Percentiles rank a stretch among this genome's conserved stretches.
Conservation (phyloP, 2,113 vertebrate genomes). For the Malaclemys terrapin region DNA sequence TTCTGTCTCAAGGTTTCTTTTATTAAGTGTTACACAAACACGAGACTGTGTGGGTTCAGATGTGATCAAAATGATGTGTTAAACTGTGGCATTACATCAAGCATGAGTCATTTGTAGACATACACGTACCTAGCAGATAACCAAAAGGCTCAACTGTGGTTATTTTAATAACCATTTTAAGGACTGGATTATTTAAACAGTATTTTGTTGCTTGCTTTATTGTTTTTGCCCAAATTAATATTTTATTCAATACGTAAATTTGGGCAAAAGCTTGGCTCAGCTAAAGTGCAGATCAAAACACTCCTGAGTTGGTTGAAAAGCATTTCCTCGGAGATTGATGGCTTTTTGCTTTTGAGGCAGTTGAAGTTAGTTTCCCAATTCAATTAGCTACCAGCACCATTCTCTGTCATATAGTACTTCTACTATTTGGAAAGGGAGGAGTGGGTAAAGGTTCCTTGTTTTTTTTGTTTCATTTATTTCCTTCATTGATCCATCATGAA, state of each 20-base stretch:
- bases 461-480: background rate
- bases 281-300: background rate
- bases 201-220: background rate
- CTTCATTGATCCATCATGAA: background rate
- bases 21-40: background rate
- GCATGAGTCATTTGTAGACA: background rate
- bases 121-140: background rate
- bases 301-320: background rate
- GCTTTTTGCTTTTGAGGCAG: background rate
- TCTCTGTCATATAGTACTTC: background rate
- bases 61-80: background rate
- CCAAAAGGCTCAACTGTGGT: background rate
- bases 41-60: background rate
- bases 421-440: background rate
- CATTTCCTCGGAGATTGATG: background rate
- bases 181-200: background rate
- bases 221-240: background rate
- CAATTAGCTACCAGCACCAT: background rate
- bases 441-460: background rate
- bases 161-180: background rate
- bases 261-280: background rate
- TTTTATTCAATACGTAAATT: background rate
- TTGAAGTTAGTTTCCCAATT: background rate
- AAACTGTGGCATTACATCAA: slow-evolving; percentile 7
- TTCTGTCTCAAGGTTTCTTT: slow-evolving; percentile 14